phyloP scores from a whole-genome alignment of 2,888 invertebrate species.

The Lepidonotus clava region DNA sequence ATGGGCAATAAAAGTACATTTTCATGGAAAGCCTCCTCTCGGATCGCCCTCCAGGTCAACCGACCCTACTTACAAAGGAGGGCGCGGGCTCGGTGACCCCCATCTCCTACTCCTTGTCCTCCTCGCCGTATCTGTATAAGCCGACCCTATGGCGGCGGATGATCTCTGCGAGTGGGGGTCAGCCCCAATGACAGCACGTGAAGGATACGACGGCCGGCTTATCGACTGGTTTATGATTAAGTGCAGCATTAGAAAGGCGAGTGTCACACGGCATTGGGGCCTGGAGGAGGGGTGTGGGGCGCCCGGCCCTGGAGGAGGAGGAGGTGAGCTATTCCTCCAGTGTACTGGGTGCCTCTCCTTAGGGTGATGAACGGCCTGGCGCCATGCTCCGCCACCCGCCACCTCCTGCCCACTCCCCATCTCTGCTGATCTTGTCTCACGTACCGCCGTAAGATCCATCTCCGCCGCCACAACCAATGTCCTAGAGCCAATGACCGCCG shows the following conservation, averaged over 20 bases:
- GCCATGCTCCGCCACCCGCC: background rate
- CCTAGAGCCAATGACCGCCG: too few relatives aligned
- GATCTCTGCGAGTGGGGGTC: too few relatives aligned
- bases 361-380: background rate
- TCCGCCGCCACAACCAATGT: background rate
- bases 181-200: background rate
- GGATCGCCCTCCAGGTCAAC: too few relatives aligned
- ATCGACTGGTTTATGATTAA: conserved; percentile 10
- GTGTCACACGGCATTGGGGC: background rate
- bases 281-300: background rate
- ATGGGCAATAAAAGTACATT: too few relatives aligned
- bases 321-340: background rate
- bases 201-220: background rate
- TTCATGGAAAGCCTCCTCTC: too few relatives aligned
- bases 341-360: background rate
- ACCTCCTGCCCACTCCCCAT: background rate
- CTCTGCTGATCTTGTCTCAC: background rate
- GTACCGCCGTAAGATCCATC: background rate
- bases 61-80: too few relatives aligned
- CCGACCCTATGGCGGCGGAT: too few relatives aligned
- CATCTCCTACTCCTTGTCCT: too few relatives aligned
- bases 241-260: background rate
- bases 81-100: too few relatives aligned
- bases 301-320: background rate
- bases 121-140: too few relatives aligned